These are phyloP conservation scores for Equus quagga DNA, from an alignment of 2,113 vertebrate species.

Conservation along the genomic window DNA sequence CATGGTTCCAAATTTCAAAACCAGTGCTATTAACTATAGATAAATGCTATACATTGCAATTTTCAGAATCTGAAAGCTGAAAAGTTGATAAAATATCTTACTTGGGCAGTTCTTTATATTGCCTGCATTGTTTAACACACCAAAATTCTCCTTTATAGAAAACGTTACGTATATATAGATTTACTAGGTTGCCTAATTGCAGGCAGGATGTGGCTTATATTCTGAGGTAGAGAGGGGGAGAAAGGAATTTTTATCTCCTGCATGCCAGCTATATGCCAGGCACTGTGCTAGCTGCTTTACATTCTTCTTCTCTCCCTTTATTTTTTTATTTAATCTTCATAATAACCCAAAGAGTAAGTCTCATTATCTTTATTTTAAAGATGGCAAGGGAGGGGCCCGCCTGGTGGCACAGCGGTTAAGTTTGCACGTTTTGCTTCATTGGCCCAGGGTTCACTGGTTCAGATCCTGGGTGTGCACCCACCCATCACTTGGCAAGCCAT, in stretches of 20 bases:
- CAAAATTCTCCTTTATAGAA: slow-evolving; percentile 30
- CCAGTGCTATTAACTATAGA: background rate
- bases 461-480: too few relatives aligned
- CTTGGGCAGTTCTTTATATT: background rate
- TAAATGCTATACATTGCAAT: background rate
- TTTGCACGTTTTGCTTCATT: too few relatives aligned
- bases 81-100: background rate
- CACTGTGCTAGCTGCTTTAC: background rate
- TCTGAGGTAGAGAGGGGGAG: background rate
- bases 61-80: background rate
- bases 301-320: background rate
- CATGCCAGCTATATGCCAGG: background rate
- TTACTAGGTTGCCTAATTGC: background rate
- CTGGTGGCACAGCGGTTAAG: too few relatives aligned
- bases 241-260: background rate
- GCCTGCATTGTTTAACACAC: background rate
- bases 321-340: background rate
- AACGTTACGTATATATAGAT: background rate
- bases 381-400: background rate
- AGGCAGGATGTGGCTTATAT: background rate
- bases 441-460: too few relatives aligned
- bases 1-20: slow-evolving; percentile 33
- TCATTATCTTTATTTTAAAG: slow-evolving; percentile 44
- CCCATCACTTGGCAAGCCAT: too few relatives aligned
- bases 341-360: slow-evolving; percentile 19